Percentiles rank a stretch among this genome's conserved stretches.
phyloP scores from a whole-genome alignment of 2,888 invertebrate genomes.

The Clanis bilineata region DNA sequence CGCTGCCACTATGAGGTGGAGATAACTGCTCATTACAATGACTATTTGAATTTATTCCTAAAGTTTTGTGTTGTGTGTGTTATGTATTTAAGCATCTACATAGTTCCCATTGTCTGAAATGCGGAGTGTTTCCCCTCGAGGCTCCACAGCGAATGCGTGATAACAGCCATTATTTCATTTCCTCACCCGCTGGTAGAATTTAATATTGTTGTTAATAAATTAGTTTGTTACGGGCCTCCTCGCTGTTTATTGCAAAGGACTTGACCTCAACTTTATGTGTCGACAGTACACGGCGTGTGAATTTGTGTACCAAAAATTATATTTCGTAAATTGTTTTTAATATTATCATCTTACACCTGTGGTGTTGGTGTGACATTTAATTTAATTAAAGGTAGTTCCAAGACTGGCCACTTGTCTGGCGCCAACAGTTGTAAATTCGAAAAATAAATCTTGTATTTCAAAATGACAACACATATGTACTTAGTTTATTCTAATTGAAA shows the following conservation, averaged over 20 bases:
- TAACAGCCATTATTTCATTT: conserved; percentile 58
- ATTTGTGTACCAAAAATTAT: background rate
- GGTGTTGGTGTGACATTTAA: background rate
- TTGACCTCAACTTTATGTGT: conserved; percentile 9
- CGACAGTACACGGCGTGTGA: background rate
- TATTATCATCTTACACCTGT: background rate
- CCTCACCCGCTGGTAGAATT: conserved; percentile 37
- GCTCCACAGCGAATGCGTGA: conserved; percentile 43
- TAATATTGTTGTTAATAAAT: conserved; percentile 49
- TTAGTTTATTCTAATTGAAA: no score
- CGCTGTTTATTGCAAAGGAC: conserved; percentile 37
- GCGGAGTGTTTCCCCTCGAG: background rate
- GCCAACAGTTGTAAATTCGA: no score
- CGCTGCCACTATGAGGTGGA: no score
- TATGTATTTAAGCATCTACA: background rate
- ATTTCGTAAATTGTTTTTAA: conserved; percentile 15
- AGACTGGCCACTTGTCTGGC: no score
- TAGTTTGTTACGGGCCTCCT: conserved; percentile 29
- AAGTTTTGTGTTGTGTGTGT: no score
- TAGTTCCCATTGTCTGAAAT: background rate
- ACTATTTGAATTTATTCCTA: background rate
- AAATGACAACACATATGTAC: no score
- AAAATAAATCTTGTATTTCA: no score
- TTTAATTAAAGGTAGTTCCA: no score
- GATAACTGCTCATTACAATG: background rate